Evolutionary conservation across 2,797 vertebrate genomes (phyloP).

Genomic region (Erpetoichthys calabaricus): DNA sequence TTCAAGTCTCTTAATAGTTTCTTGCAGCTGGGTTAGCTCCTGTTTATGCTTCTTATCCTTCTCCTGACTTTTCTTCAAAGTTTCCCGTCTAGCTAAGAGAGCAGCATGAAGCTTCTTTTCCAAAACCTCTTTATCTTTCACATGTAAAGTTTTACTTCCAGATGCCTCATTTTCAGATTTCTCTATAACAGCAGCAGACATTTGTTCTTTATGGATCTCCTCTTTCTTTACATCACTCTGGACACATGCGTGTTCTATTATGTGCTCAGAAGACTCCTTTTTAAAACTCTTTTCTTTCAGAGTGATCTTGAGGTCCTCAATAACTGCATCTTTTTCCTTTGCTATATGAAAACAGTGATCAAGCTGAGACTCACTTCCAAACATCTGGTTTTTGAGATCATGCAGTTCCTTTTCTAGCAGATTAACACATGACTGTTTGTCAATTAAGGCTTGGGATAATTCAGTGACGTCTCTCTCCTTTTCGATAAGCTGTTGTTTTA

Average conservation of each 20-base stretch:
- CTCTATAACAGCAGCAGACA: constrained; percentile 16
- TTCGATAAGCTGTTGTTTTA: constrained; percentile 40
- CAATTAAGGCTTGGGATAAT: constrained; percentile 23
- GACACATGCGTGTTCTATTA: constrained; percentile 33
- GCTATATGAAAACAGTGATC: constrained; percentile 35
- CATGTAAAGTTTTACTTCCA: constrained; percentile 25
- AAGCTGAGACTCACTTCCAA: constrained; percentile 41
- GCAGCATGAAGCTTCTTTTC: constrained; percentile 57
- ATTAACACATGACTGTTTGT: constrained; percentile 26
- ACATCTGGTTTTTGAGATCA: constrained; percentile 27
- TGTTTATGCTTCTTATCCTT: constrained; percentile 35
- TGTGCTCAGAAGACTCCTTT: constrained; percentile 33
- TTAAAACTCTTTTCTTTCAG: constrained; percentile 35
- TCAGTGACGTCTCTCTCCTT: constrained; percentile 42
- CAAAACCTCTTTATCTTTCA: constrained; percentile 48
- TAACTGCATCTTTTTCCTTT: constrained; percentile 33
- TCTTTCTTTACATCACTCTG: constrained; percentile 4
- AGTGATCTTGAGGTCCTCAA: constrained; percentile 37
- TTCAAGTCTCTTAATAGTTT: constrained; percentile 37
- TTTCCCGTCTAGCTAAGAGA: constrained; percentile 47
- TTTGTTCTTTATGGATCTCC: constrained; percentile 20
- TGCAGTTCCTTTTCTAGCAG: constrained; percentile 28
- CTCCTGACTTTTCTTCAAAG: constrained; percentile 39
- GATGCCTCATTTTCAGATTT: constrained; percentile 1
- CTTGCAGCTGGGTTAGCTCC: constrained; percentile 39